Percentiles rank a stretch among this genome's conserved stretches.
Conservation (phyloP, 1,140 invertebrate genomes). For the Cardiocondyla obscurior region DNA sequence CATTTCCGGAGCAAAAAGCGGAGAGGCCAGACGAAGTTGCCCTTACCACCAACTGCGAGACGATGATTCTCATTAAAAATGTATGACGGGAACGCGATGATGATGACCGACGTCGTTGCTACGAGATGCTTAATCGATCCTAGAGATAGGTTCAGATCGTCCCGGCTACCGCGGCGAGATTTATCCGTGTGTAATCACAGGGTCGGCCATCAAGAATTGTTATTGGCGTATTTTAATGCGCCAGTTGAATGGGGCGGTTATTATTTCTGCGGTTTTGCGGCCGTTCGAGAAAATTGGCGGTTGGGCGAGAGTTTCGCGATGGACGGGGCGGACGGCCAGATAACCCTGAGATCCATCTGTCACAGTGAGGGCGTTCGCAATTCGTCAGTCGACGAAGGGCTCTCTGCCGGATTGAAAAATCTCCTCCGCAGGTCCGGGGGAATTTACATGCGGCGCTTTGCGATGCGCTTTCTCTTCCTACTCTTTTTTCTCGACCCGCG, state of each 20-base stretch:
- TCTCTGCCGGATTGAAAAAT: constrained; percentile 65
- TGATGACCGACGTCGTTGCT: not conserved
- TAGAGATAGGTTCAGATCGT: constrained; percentile 63
- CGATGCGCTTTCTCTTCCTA: not conserved
- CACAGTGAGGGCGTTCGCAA: constrained; percentile 72
- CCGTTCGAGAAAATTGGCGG: constrained; percentile 80
- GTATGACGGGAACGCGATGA: constrained; percentile 55
- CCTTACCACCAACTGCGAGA: not conserved
- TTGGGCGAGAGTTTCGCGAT: constrained; percentile 64
- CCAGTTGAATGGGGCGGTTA: constrained; percentile 74
- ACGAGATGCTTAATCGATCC: constrained; percentile 30
- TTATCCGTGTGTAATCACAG: constrained; percentile 79
- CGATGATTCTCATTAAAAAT: constrained; percentile 64
- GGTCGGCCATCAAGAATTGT: constrained; percentile 74
- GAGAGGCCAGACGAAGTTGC: not conserved
- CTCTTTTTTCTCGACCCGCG: not conserved
- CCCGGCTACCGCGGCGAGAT: constrained; percentile 76
- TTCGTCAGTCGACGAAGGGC: constrained; percentile 67
- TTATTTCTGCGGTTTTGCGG: constrained; percentile 79
- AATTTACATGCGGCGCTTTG: constrained; percentile 63
- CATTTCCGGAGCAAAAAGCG: not conserved
- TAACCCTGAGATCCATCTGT: constrained; percentile 77
- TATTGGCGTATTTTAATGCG: constrained; percentile 79
- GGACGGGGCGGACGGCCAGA: constrained; percentile 63
- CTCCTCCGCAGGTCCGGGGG: constrained; percentile 27